Conservation (phyloP, 2,113 vertebrate species). For the Rhea americana region DNA sequence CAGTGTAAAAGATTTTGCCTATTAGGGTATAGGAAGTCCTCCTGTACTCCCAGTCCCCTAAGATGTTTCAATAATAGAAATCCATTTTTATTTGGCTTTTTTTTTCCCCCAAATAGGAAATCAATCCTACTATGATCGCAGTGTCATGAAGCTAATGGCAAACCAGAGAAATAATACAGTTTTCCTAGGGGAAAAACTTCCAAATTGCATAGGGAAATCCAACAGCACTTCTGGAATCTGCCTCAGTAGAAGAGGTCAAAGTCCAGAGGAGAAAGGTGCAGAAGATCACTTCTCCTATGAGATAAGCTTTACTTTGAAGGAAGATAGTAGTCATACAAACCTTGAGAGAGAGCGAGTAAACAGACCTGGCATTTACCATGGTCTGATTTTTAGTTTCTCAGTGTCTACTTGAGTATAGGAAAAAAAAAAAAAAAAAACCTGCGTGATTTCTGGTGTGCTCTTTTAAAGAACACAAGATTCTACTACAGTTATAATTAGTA, state of each 20-base stretch:
- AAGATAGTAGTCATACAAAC: rapidly evolving
- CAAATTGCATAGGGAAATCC: background rate
- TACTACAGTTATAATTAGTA: background rate
- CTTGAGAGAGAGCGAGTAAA: background rate
- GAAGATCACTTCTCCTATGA: background rate
- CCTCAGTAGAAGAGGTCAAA: background rate
- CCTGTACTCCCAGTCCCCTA: background rate
- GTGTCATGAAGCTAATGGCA: background rate
- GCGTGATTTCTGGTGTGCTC: background rate
- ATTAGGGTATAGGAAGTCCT: background rate
- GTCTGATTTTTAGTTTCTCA: background rate
- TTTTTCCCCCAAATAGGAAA: no score
- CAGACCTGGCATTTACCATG: background rate
- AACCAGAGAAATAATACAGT: background rate
- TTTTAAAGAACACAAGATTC: background rate
- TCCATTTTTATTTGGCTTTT: background rate
- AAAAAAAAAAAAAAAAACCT: background rate
- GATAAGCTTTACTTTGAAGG: background rate
- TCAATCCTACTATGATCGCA: background rate
- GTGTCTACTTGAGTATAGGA: background rate
- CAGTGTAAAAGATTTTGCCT: background rate
- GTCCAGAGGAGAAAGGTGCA: background rate
- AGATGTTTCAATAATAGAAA: background rate
- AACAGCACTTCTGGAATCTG: background rate
- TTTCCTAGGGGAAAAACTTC: background rate